Evolutionary conservation across 2,888 invertebrate genomes (phyloP).

Genomic region (Monochamus alternatus): DNA sequence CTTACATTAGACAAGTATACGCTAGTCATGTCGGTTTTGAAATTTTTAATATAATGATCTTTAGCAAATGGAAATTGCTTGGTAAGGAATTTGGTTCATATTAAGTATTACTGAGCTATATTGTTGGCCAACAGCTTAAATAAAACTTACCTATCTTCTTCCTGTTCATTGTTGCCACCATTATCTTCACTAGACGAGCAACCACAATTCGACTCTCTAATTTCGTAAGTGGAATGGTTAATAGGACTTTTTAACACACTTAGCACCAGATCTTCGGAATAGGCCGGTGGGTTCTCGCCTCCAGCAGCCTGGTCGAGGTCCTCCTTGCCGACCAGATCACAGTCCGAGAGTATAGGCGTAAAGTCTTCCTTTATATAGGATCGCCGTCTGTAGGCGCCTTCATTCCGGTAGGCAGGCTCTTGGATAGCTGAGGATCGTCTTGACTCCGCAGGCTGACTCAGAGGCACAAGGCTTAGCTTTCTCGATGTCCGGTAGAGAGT

Average conservation of each 20-base stretch:
- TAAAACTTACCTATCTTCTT: slow-evolving; percentile 51
- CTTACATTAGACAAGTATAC: too few species aligned
- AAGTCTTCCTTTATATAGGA: slow-evolving; percentile 44
- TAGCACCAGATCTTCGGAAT: slow-evolving; percentile 73
- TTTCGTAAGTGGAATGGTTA: slow-evolving; percentile 66
- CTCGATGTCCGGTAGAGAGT: slow-evolving; percentile 77
- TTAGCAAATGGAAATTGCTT: too few species aligned
- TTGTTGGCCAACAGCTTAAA: background rate
- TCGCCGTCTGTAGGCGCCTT: slow-evolving; percentile 27
- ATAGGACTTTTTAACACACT: slow-evolving; percentile 77
- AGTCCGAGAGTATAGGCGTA: slow-evolving; percentile 39
- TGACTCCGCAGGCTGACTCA: slow-evolving; percentile 49
- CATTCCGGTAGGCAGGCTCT: slow-evolving; percentile 25
- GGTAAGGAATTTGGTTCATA: too few species aligned
- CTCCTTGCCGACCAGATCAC: slow-evolving; percentile 11
- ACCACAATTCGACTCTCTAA: slow-evolving; percentile 51
- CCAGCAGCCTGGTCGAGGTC: slow-evolving; percentile 6
- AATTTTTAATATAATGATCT: too few species aligned
- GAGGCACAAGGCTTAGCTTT: slow-evolving; percentile 72
- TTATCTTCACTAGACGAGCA: slow-evolving; percentile 45
- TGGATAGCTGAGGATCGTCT: slow-evolving; percentile 47
- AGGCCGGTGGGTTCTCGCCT: slow-evolving; percentile 41
- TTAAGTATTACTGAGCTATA: too few species aligned
- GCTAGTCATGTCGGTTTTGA: too few species aligned
- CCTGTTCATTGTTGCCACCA: slow-evolving; percentile 38